Evolutionary conservation across 2,113 vertebrate genomes (phyloP), one percentile per base, ranked within the genome.

Genomic region (Lepus europaeus): DNA sequence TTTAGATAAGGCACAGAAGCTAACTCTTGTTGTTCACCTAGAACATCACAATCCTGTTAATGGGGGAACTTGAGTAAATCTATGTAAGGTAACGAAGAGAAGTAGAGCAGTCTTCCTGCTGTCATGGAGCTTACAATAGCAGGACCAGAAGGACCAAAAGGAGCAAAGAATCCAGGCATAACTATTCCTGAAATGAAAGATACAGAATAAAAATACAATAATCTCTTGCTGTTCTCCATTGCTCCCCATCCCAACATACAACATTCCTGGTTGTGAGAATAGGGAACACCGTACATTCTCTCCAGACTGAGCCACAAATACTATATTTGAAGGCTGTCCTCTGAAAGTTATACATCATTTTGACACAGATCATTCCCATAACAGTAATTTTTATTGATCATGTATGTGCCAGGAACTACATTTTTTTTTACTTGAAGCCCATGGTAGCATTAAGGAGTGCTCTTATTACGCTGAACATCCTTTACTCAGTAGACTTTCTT

Each of bases 161-260:
- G 86, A 91, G 13, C 7, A 22, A 89, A 31, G 29, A 1, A 77
- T 9, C n/a, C 23, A 92, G 70, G 74, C 1, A 53, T 31, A 88
- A 20, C 6, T 19, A 64, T 76, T 91, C 79, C 78, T 91, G 72
- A 96, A 80, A 79, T 49, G 74, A 61, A 90, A 87, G 9, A 56
- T 56, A 89, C 27, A 69, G 85, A 91, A 89, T 45, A 49, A 59
- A 84, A 87, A 72, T n/a, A 23, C 3, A 36, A 1, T 69, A 49
- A 49, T 72, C 63, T 82, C 6, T 45, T 45, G 45, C 45, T 45
- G 45, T 45, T 45, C 45, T 45, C 45, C 45, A 45, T 53, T 27
- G 16, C 16, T 20, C 36, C 9, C 31, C 9, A 22, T 70, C 16
- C 9, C 45, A 59, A 74, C 53, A 25, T 27, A 23, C 11, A 90